These are phyloP conservation scores for Lampris incognitus DNA, from an alignment of 2,113 vertebrate genomes.

Conservation along the genomic window DNA sequence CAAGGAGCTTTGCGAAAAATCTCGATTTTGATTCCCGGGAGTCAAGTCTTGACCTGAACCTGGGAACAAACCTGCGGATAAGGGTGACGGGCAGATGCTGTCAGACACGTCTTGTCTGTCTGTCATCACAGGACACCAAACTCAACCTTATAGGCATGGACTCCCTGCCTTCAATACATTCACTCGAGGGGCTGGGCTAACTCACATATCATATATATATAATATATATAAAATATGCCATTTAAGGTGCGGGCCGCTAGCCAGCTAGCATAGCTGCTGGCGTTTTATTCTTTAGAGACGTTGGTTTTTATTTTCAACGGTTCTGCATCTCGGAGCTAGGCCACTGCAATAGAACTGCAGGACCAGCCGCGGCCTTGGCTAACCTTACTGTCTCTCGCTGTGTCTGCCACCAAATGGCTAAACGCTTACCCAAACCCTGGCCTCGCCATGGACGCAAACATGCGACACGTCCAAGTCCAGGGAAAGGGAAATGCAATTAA, in stretches of 20 bases:
- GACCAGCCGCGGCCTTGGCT: slow-evolving; percentile 73
- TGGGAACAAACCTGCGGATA: not conserved
- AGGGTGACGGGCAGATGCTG: slow-evolving; percentile 46
- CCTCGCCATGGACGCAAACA: slow-evolving; percentile 46
- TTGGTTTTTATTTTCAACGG: slow-evolving; percentile 8
- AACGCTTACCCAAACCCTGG: slow-evolving; percentile 35
- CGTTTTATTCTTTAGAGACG: slow-evolving; percentile 28
- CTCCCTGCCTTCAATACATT: slow-evolving; percentile 60
- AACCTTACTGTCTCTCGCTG: slow-evolving; percentile 78
- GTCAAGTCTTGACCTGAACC: slow-evolving; percentile 2
- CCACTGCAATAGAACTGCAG: slow-evolving; percentile 86
- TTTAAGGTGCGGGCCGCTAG: slow-evolving; percentile 73
- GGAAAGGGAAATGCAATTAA: slow-evolving; percentile 38
- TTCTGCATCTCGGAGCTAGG: slow-evolving; percentile 63
- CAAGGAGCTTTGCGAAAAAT: slow-evolving; percentile 57
- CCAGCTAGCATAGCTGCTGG: slow-evolving; percentile 77
- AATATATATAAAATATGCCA: slow-evolving; percentile 88
- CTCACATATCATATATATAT: slow-evolving; percentile 89
- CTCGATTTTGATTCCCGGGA: slow-evolving; percentile 34
- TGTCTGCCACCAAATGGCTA: slow-evolving; percentile 57
- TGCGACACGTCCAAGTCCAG: slow-evolving; percentile 53
- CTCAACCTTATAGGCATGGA: slow-evolving; percentile 16
- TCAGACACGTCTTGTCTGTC: slow-evolving; percentile 61
- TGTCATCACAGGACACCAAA: slow-evolving; percentile 45
- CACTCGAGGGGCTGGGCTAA: slow-evolving; percentile 83